Base-by-base conservation (phyloP, 2,113 vertebrate genomes). In the Paradoxurus hermaphroditus region DNA sequence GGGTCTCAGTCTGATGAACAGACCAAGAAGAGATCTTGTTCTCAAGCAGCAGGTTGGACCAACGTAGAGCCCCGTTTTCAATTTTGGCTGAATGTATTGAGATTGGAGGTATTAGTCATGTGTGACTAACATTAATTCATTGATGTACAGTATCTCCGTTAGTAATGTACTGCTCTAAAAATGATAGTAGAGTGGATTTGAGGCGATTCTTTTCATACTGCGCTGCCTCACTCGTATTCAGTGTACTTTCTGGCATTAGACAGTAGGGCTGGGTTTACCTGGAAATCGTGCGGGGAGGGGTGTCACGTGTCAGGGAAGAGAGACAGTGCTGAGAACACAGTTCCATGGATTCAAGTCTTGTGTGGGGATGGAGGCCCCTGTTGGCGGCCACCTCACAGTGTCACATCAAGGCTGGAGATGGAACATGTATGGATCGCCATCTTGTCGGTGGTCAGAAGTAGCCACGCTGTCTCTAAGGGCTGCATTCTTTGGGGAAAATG, bases 311-410 rank as follows among this genome's bases (percentile, higher is more conserved):
- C 84, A 65, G 41, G 34, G 16, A 49, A 31, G 70, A 96, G 44
- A n/a, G 39, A 7, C 27, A 16, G 19, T 8, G 18, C 6, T 5
- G 12, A 12, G 49, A 62, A 70, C n/a, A 70, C 68, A 34, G 27
- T 1, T n/a, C 29, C 4, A 31, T n/a, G 41, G 56, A 10, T 59
- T 73, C 0, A 1, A 25, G 10, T 59, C 68, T 53, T 27, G 4
- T 4, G 0, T 23, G 44, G 67, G 10, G 44, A 2, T 1, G 7
- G 41, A 41, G 23, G 15, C 3, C 72, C 18, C 3, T 12, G 16
- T 18, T 63, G 21, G 56, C 27, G 9, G 56, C 7, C 0, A 0
- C 0, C 4, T 5, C 36, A 5, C 9, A 4, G n/a, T 72, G 25
- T 59, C 53, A 15, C 21, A 31, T 23, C 62, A 39, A 73, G 51